A percentile compares a stretch with the other conserved stretches of the same genome.
phyloP scores from a whole-genome alignment of 2,113 vertebrate genomes.

The Dendropsophus ebraccatus region DNA sequence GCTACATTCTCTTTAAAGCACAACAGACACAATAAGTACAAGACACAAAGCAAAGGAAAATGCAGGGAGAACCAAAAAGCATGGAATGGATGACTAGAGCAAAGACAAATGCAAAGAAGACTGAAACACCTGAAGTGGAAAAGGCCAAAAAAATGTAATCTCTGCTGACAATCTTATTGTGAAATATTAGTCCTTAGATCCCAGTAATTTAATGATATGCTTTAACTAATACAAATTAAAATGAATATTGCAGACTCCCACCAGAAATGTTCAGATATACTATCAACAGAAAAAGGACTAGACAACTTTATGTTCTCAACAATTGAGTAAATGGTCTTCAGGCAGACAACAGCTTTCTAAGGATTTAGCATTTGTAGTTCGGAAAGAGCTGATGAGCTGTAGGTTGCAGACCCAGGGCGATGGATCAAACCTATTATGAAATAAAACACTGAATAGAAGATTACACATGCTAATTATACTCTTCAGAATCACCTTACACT shows the following conservation, averaged over 20 bases:
- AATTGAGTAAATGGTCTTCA: background rate
- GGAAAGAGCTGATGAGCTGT: background rate
- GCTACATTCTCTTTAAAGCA: too few relatives aligned
- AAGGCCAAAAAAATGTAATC: too few relatives aligned
- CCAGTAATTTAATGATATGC: too few relatives aligned
- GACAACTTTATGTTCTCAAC: background rate
- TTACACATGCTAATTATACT: slow-evolving; percentile 23
- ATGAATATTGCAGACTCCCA: background rate
- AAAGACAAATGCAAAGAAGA: too few relatives aligned
- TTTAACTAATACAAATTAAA: background rate
- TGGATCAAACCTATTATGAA: slow-evolving; percentile 25
- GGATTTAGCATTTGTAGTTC: background rate
- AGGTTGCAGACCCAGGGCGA: slow-evolving; percentile 13
- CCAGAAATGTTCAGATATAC: background rate
- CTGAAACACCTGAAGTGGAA: too few relatives aligned
- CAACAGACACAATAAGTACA: too few relatives aligned
- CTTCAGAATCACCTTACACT: slow-evolving; percentile 31
- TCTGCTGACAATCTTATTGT: too few relatives aligned
- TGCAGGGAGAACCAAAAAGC: too few relatives aligned
- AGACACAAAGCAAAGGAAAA: too few relatives aligned
- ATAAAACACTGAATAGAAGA: slow-evolving; percentile 16
- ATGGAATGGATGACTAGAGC: too few relatives aligned
- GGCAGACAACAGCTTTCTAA: slow-evolving; percentile 2
- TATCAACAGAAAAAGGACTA: background rate
- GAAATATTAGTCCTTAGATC: too few relatives aligned